Evolutionary conservation across 2,888 invertebrate species (phyloP).

Genomic region (Drosophila nr. medialis): DNA sequence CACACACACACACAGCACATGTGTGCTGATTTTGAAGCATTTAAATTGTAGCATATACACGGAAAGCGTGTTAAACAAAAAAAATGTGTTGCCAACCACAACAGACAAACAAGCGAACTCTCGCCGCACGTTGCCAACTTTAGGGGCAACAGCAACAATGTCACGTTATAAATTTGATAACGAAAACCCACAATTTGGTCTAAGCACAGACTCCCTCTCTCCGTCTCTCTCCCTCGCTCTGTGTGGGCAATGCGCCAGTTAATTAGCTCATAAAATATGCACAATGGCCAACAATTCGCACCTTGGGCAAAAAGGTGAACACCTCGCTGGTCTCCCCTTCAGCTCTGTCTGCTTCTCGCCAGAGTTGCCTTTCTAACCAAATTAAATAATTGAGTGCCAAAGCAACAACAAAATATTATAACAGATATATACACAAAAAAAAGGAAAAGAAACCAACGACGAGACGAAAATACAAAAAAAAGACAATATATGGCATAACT

Average conservation of each 20-base stretch:
- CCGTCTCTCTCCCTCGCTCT: not conserved
- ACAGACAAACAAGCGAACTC: constrained; percentile 18
- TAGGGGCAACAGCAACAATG: constrained; percentile 20
- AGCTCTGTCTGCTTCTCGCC: not conserved
- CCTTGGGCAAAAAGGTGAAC: constrained; percentile 59
- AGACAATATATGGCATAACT: not conserved
- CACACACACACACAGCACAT: not conserved
- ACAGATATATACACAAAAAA: constrained; percentile 6
- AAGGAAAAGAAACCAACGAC: not conserved
- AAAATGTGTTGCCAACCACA: constrained; percentile 39
- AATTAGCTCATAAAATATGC: constrained; percentile 79
- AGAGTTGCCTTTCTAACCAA: constrained; percentile 27
- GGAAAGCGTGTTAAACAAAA: constrained; percentile 9
- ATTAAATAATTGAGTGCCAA: constrained; percentile 76
- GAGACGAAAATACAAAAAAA: not conserved
- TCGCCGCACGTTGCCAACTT: constrained; percentile 37
- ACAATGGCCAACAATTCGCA: constrained; percentile 75
- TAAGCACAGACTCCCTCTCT: not conserved
- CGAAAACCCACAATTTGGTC: constrained; percentile 16
- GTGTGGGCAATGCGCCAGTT: constrained; percentile 70
- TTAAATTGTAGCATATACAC: constrained; percentile 11
- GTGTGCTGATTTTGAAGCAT: constrained; percentile 1
- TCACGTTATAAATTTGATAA: constrained; percentile 32
- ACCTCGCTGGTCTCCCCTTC: not conserved
- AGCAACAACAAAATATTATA: constrained; percentile 36